phyloP scores from a whole-genome alignment of 2,797 vertebrate species.

The Momotus momota region DNA sequence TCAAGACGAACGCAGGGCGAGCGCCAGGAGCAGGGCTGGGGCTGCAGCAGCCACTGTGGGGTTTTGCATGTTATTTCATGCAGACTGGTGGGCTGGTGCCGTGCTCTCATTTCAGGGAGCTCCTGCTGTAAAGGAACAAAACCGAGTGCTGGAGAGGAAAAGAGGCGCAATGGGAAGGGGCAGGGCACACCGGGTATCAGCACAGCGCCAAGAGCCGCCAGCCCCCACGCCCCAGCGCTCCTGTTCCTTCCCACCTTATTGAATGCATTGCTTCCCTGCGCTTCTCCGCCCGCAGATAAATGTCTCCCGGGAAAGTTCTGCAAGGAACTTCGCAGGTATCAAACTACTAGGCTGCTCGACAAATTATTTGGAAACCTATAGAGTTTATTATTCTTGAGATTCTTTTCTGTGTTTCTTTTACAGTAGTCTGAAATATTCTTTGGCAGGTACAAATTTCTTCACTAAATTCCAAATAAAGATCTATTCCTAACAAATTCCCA shows the following conservation, averaged over 20 bases:
- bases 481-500: not conserved
- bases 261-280: rapidly evolving
- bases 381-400: not conserved
- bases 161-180: not conserved
- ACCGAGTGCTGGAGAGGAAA: not conserved
- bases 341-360: not conserved
- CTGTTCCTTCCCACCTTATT: no score
- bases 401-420: not conserved
- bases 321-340: not conserved
- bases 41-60: not conserved
- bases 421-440: not conserved
- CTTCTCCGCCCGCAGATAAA: not conserved
- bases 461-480: not conserved
- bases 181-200: not conserved
- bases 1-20: rapidly evolving
- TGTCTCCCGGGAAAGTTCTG: not conserved
- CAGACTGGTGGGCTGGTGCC: not conserved
- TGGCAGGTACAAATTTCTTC: not conserved
- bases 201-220: not conserved
- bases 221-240: not conserved
- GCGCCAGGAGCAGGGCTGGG: rapidly evolving
- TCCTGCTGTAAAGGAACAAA: not conserved
- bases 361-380: not conserved
- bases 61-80: not conserved
- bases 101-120: not conserved